Percentiles rank a stretch among this genome's conserved stretches.
These are phyloP conservation scores for Leucophenga montana DNA, from an alignment of 2,888 invertebrate species.

Conservation along the genomic window DNA sequence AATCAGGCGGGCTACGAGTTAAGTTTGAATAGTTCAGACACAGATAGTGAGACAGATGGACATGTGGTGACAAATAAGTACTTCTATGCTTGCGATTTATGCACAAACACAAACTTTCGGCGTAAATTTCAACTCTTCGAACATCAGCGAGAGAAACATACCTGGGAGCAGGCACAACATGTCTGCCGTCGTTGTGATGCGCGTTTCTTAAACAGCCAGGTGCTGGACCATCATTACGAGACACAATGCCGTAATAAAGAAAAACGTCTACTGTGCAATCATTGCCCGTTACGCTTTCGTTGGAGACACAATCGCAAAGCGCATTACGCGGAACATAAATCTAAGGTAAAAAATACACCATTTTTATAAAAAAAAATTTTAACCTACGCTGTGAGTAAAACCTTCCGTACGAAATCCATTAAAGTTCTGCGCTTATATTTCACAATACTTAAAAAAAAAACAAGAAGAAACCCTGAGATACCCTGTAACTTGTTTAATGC, in stretches of 20 bases:
- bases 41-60: slow-evolving; percentile 52
- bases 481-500: background rate
- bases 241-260: slow-evolving; percentile 50
- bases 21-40: slow-evolving; percentile 62
- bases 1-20: slow-evolving; percentile 71
- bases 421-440: background rate
- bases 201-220: background rate
- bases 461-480: no score
- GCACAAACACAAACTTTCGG: slow-evolving; percentile 41
- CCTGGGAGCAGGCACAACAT: background rate
- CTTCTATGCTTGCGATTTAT: slow-evolving; percentile 42
- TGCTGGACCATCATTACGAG: slow-evolving; percentile 71
- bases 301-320: slow-evolving; percentile 37
- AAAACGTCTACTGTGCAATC: slow-evolving; percentile 37
- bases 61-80: slow-evolving; percentile 44
- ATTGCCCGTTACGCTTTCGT: slow-evolving; percentile 41
- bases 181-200: background rate
- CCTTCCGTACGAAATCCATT: no score
- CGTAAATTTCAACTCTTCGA: background rate
- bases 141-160: slow-evolving; percentile 30
- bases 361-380: no score
- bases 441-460: no score
- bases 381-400: no score
- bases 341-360: slow-evolving; percentile 14
- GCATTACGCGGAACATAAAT: background rate